Evolutionary conservation across 2,113 vertebrate genomes (phyloP), one percentile per base, ranked within the genome.

Genomic region (Rhinoptilus africanus): DNA sequence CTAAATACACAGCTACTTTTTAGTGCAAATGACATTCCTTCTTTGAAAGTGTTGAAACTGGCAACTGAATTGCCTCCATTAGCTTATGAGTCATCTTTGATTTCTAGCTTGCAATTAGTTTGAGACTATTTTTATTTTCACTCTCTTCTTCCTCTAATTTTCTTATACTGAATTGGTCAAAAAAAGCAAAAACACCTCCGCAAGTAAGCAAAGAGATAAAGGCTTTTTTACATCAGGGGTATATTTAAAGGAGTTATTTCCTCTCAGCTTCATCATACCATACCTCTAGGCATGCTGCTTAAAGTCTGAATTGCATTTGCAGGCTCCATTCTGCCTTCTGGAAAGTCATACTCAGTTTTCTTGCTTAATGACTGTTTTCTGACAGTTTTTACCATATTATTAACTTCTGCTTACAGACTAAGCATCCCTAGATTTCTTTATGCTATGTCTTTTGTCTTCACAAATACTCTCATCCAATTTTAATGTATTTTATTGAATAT

Each of bases 41-140:
- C 59, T 94, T 94, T 71, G 72, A 76, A 92, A 92, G n/a, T 53
- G 47, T 75, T 82, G 48, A 91, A 87, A 78, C 45, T 69, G 59
- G 28, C 41, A 71, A 66, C 14, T 54, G 59, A 92, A 78, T 91
- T 77, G 80, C 60, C 27, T 68, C 41, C 56, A 75, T 66, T 59
- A 95, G 13, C 47, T 90, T 76, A 57, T 95, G 89, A 95, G 71
- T 85, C 78, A 82, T 90, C 60, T 76, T 85, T 73, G 32, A 79
- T 76, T 90, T 88, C 82, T 51, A 83, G 39, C 8, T 62, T 68
- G 62, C 48, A 93, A 88, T 79, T 91, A 93, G 48, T 51, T 88
- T 32, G 22, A 79, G 27, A 63, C 14, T 63, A 48, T 47, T 87
- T 91, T 95, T 82, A n/a, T 34, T 93, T 94, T 79, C 34, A 12